phyloP scores from a whole-genome alignment of 1,140 invertebrate species.

The Lysiphlebus fabarum region DNA sequence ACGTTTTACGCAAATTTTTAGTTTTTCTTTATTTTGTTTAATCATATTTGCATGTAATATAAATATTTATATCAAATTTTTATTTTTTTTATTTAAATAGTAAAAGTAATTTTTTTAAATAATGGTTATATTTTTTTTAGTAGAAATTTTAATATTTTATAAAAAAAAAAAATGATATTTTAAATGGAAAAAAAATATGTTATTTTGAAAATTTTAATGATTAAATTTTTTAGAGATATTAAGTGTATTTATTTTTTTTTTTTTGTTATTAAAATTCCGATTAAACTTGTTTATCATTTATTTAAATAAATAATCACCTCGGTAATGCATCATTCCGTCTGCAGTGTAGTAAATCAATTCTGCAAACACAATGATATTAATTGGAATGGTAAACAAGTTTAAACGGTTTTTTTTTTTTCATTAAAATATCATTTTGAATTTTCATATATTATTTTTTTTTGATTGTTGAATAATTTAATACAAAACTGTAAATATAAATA shows the following conservation, averaged over 20 bases:
- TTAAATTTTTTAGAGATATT: too few relatives aligned
- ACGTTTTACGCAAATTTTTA: too few relatives aligned
- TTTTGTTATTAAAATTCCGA: conserved; percentile 30
- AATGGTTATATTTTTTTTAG: too few relatives aligned
- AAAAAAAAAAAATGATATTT: too few relatives aligned
- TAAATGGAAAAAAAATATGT: too few relatives aligned
- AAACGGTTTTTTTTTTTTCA: conserved; percentile 22
- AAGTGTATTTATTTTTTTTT: too few relatives aligned
- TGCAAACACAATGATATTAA: conserved; percentile 28
- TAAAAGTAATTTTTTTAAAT: too few relatives aligned
- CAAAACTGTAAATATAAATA: not conserved
- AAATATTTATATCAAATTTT: conserved; percentile 34
- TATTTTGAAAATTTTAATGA: too few relatives aligned
- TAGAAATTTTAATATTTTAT: too few relatives aligned
- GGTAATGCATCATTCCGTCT: conserved; percentile 28
- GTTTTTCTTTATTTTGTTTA: too few relatives aligned
- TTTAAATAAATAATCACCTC: conserved; percentile 31
- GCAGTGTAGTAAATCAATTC: conserved; percentile 29
- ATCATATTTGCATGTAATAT: not conserved
- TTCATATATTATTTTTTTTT: not conserved
- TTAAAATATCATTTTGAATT: not conserved
- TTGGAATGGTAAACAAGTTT: conserved; percentile 29
- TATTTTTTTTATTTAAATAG: too few relatives aligned
- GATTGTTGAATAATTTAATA: not conserved
- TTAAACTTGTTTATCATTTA: conserved; percentile 35